Percentiles rank a stretch among this genome's conserved stretches.
phyloP scores from a whole-genome alignment of 2,113 vertebrate genomes.

The Todiramphus chloris region DNA sequence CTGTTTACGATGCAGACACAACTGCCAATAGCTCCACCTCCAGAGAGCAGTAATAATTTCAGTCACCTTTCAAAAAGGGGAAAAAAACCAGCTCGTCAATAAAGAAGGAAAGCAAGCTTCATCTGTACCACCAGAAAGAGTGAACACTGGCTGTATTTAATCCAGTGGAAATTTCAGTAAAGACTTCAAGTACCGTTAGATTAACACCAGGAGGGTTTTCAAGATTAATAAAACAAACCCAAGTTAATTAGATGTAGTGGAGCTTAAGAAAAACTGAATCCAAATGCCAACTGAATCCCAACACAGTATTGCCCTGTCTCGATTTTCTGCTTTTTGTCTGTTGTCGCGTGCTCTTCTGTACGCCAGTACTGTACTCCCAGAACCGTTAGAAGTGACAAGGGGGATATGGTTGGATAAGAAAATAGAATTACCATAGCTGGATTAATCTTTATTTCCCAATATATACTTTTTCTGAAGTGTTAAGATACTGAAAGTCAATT shows the following conservation, averaged over 20 bases:
- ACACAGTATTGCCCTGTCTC: neutral
- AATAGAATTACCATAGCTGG: neutral
- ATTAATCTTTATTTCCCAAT: neutral
- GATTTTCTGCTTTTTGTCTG: neutral
- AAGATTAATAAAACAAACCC: neutral
- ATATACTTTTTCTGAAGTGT: neutral
- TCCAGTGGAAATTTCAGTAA: neutral
- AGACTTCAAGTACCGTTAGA: neutral
- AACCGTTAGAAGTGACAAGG: neutral
- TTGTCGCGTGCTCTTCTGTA: neutral
- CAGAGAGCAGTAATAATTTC: neutral
- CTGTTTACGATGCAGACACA: neutral
- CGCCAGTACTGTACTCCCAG: no score
- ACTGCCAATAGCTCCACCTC: neutral
- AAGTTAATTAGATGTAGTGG: neutral
- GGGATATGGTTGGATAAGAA: neutral
- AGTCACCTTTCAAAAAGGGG: neutral
- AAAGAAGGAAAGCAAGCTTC: neutral
- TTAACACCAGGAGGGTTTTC: neutral
- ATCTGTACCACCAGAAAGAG: neutral
- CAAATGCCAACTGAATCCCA: neutral
- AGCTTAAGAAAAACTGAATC: neutral
- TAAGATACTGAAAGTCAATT: neutral
- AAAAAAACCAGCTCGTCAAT: neutral
- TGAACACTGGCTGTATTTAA: neutral